phyloP scores from a whole-genome alignment of 2,113 vertebrate genomes.

The Amblyopsis rosae region DNA sequence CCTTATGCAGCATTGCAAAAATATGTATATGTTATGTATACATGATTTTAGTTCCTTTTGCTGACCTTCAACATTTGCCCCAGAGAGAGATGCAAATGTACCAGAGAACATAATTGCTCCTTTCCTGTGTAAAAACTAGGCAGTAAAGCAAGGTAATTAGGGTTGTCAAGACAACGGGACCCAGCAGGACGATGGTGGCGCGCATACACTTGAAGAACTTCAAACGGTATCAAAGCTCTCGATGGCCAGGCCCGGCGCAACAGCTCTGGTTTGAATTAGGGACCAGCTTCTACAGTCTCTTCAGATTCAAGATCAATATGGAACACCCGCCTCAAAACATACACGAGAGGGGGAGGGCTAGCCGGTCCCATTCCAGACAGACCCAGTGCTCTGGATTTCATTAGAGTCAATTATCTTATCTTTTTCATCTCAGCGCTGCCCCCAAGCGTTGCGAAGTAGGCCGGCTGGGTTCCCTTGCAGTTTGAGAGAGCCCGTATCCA shows the following conservation, averaged over 20 bases:
- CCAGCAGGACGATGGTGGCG: constrained; percentile 89
- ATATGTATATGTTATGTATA: constrained; percentile 66
- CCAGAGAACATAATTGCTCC: constrained; percentile 97
- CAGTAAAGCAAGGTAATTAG: constrained; percentile 98
- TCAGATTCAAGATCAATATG: constrained; percentile 97
- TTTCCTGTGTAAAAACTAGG: constrained; percentile 97
- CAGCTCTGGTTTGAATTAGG: constrained; percentile 98
- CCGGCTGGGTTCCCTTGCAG: constrained; percentile 86
- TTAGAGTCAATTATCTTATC: constrained; percentile 99
- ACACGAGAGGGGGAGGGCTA: constrained; percentile 70
- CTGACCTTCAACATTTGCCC: constrained; percentile 94
- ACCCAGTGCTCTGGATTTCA: constrained; percentile 93
- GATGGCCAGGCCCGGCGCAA: constrained; percentile 82
- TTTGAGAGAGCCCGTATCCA: constrained; percentile 90
- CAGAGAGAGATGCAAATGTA: constrained; percentile 90
- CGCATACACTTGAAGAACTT: constrained; percentile 91
- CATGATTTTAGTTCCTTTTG: constrained; percentile 87
- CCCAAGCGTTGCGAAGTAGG: constrained; percentile 92
- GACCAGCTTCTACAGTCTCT: constrained; percentile 85
- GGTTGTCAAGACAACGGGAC: constrained; percentile 93
- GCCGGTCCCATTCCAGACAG: constrained; percentile 68
- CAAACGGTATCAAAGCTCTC: constrained; percentile 95
- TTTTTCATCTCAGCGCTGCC: constrained; percentile 98
- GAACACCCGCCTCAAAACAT: constrained; percentile 52
- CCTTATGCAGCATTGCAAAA: constrained; percentile 2